Evolutionary conservation across 2,888 invertebrate genomes (phyloP), one percentile per base, ranked within the genome.

Genomic region (Actias luna): DNA sequence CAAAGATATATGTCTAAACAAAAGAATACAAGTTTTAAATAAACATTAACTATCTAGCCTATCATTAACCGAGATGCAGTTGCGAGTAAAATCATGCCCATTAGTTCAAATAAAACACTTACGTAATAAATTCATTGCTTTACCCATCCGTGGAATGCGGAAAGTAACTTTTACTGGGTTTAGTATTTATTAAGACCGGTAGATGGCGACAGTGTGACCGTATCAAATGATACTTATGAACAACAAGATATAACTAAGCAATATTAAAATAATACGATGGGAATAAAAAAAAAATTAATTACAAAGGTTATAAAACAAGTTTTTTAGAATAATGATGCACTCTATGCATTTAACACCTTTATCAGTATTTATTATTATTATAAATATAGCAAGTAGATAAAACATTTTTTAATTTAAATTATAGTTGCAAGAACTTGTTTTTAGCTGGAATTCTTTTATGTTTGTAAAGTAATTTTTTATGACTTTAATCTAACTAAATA

Each of bases 61-160:
- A 39, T 27, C 29, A 46, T 58, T 42, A 62, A 61, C 25, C 29
- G 29, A 55, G 27, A 55, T 55, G 55, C 27, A 55, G 55, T 27
- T 55, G n/a, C n/a, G n/a, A n/a, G n/a, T n/a, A 29, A 29, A 55
- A 4, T 55, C 29, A 29, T n/a, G 42, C 58, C 57, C 61, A 62
- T 62, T 62, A 62, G 58, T 33, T 57, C 58, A 62, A 62, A 62
- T 62, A 62, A 57, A 62, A 62, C 42, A 62, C 42, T 57, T 62
- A 33, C 27, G 58, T 42, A 58, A 62, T 62, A 58, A 62, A 62
- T 58, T 62, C 57, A n/a, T 62, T 62, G 57, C 58, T 58, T 62
- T 58, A 57, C 57, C 33, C 39, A 42, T 42, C 57, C n/a, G 31
- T 42, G 61, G 61, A 62, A 62, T 62, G 61, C 61, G 61, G 61